These are phyloP conservation scores for Onychorhynchus coronatus DNA, from an alignment of 2,113 vertebrate species.

Conservation along the genomic window DNA sequence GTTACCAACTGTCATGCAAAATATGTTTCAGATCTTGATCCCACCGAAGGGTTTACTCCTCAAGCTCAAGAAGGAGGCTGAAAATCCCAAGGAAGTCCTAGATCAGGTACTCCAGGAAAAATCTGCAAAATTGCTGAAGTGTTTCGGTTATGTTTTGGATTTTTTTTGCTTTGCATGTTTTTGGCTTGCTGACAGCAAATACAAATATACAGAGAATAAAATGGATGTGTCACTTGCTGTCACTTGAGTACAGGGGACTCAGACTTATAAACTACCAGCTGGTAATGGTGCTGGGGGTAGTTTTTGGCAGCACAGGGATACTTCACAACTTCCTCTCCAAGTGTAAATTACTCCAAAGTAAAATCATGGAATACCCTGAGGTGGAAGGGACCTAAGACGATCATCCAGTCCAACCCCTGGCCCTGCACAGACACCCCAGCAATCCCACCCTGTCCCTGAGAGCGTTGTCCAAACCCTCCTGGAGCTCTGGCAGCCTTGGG, in stretches of 20 bases:
- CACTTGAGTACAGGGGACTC: no score
- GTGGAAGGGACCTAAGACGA: neutral
- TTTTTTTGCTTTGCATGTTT: neutral
- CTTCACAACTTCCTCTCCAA: neutral
- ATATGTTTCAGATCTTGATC: constrained; percentile 85
- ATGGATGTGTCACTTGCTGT: neutral
- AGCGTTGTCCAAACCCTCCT: neutral
- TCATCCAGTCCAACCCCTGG: fast-evolving
- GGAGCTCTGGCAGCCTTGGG: neutral
- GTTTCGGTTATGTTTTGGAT: neutral
- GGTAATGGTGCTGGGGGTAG: fast-evolving
- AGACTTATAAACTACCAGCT: neutral
- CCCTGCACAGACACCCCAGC: neutral
- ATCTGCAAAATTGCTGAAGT: neutral
- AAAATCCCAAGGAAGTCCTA: constrained; percentile 93
- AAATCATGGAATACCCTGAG: neutral
- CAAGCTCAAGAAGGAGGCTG: constrained; percentile 93
- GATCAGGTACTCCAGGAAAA: constrained; percentile 85
- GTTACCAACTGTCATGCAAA: neutral
- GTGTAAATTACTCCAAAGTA: neutral
- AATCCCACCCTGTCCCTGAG: neutral
- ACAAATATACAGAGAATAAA: neutral
- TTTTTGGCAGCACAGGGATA: neutral
- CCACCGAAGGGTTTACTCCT: constrained; percentile 91
- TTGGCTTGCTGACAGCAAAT: neutral